Conservation (phyloP, 2,888 invertebrate species). For the Tipula helvola region DNA sequence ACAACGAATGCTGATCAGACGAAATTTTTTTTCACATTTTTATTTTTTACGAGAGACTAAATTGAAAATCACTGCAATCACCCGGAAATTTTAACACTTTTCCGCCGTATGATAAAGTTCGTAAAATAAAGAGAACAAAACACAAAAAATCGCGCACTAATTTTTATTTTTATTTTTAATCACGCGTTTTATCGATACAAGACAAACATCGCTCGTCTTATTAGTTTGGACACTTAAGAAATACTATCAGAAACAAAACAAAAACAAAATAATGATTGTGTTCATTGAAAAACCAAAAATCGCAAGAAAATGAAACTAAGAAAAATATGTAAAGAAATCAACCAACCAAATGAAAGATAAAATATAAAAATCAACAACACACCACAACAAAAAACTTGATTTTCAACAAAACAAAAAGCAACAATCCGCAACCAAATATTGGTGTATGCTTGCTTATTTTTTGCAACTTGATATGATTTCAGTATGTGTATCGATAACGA, state of each 20-base stretch:
- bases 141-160: background rate
- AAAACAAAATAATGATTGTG: background rate
- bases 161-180: background rate
- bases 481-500: background rate
- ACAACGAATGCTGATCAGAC: background rate
- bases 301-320: background rate
- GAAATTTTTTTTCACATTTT: background rate
- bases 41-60: background rate
- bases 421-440: background rate
- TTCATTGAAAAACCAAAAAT: constrained; percentile 8
- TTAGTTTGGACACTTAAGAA: constrained; percentile 10
- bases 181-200: background rate
- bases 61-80: background rate
- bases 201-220: background rate
- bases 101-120: background rate
- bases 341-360: constrained; percentile 7
- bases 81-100: background rate
- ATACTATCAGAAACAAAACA: constrained; percentile 7
- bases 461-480: background rate
- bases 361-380: background rate
- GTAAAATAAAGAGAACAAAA: background rate
- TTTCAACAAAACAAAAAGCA: background rate
- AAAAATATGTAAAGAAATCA: background rate
- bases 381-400: background rate
- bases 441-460: background rate